phyloP scores from a whole-genome alignment of 1,140 invertebrate species.

The Adoxophyes honmai region DNA sequence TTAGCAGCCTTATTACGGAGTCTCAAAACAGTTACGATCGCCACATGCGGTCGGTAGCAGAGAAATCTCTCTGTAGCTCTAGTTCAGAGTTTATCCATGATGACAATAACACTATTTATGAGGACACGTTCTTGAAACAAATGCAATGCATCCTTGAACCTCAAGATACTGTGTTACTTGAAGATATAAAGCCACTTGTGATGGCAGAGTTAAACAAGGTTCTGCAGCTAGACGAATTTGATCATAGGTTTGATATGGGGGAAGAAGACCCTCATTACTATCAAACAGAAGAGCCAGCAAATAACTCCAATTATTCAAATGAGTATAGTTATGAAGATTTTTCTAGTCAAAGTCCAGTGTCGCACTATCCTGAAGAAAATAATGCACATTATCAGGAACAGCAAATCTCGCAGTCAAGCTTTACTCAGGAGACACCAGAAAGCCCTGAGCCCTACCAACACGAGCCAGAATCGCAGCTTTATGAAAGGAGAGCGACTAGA shows the following conservation, averaged over 20 bases:
- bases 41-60: conserved; percentile 60
- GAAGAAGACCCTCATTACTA: conserved; percentile 28
- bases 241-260: conserved; percentile 29
- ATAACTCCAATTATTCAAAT: conserved; percentile 27
- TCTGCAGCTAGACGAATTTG: conserved; percentile 54
- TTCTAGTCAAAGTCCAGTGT: conserved; percentile 16
- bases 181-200: conserved; percentile 69
- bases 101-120: conserved; percentile 68
- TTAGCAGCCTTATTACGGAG: conserved; percentile 67
- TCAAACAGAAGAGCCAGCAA: conserved; percentile 23
- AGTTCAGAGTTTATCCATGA: conserved; percentile 59
- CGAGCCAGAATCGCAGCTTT: conserved; percentile 17
- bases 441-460: background rate
- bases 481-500: conserved; percentile 39
- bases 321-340: conserved; percentile 35
- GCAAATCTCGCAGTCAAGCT: conserved; percentile 8
- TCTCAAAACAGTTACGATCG: conserved; percentile 67
- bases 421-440: background rate
- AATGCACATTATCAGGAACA: conserved; percentile 19
- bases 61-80: conserved; percentile 57
- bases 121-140: conserved; percentile 71
- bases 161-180: conserved; percentile 63
- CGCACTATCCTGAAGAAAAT: conserved; percentile 8
- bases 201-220: conserved; percentile 64
- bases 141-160: conserved; percentile 70